Base-by-base conservation (phyloP, 23 tunicate genomes). In the Oikopleura dioica region DNA sequence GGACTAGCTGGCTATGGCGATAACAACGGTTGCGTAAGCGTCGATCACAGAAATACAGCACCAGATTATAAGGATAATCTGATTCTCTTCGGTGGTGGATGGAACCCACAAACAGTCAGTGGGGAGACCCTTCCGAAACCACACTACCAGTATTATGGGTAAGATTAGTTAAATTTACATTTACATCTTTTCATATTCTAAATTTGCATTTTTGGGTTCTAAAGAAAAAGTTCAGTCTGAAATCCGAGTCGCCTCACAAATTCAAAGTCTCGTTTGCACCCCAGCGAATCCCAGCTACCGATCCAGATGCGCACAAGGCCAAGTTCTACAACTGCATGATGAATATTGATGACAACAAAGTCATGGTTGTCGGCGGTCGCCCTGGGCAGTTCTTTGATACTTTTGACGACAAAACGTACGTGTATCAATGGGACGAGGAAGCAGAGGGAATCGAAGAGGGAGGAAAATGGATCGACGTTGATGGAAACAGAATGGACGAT, bases 401-500 rank as follows among this genome's bases (percentile, higher is more conserved):
- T 63, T 63, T 23, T 23, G 72, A 63, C 26, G 72, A 63, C 72
- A 63, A 63, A 28, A 63, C 72, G 4, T 63, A 12, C 26, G 72
- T 63, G 16, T 63, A 63, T 28, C 30, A 63, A 28, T 63, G 72
- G 72, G 72, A 31, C 16, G 26, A 63, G 33, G 26, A 28, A 2
- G 30, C 72, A 2, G 5, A 24, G 4, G 72, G 26, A 12, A 28
- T 63, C 33, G 72, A 2, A 2, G 72, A 31, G 26, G 26, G 26
- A 12, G 72, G 72, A 63, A 63, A 63, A 28, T 63, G 72, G 72
- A 63, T 63, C 33, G 72, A n/a, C n/a, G n/a, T 63, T 12, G 72
- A 63, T 28, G 72, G 72, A 21, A 63, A 31, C 33, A 23, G 33
- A 16, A 63, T 63, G 72, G 72, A 16, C 2, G 72, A 63, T 28